Evolutionary conservation across 1,140 invertebrate genomes (phyloP), one percentile per base, ranked within the genome.

Genomic region (Polypedilum pembai): DNA sequence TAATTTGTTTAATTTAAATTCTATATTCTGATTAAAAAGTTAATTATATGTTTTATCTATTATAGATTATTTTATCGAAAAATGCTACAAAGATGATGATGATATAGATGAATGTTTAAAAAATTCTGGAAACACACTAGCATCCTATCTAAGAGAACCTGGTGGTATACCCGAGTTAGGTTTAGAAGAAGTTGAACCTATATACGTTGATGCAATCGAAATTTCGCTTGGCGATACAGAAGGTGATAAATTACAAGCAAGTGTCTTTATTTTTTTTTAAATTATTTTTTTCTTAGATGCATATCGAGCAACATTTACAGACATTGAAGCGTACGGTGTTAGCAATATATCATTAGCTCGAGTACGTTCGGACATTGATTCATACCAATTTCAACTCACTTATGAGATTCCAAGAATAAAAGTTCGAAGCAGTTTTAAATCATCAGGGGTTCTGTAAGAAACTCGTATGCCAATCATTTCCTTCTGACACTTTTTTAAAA

Each of bases 191-290:
- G 86, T 90, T 0, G 91, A 93, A 76, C 90, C 91, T 0, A 90
- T 92, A 72, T 80, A 91, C 4, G 88, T 93, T 10, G 91, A 93
- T 80, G 90, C 93, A 80, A 86, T 93, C 56, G 88, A 90, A n/a
- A 90, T 93, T 69, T 85, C 90, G 0, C 80, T 93, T 65, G 91
- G 91, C 66, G 87, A 83, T 7, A 12, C 45, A 1, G 45, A 56
- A 56, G 91, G 91, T 0, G 90, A 91, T 33, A 33, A 33, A 33
- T 33, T 33, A 33, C 5, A 3, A 33, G 24, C 24, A 33, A 33
- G 5, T 5, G 24, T 33, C 5, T 33, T 33, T 33, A 33, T 33
- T 33, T 33, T 5, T 33, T 33, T 33, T 33, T 1, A 33, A 33
- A 33, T 33, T 33, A 33, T 33, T 5, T 3, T 33, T 33, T 33